These are phyloP conservation scores for Nymphalis polychloros DNA, from an alignment of 2,888 invertebrate genomes.

Conservation along the genomic window DNA sequence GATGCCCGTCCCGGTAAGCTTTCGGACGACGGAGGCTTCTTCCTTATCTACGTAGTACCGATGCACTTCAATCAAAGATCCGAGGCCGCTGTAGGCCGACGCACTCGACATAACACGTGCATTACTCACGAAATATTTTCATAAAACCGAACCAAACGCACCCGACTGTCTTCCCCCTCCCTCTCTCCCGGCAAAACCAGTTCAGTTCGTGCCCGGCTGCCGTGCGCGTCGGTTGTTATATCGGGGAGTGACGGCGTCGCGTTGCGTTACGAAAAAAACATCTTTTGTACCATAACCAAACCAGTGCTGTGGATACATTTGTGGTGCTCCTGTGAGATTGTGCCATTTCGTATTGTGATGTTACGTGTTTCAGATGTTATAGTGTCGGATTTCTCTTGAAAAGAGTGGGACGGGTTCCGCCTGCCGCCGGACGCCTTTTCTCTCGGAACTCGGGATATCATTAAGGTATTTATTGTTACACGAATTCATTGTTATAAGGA, in stretches of 20 bases:
- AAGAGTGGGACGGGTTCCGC: conserved; percentile 71
- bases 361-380: conserved; percentile 66
- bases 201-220: conserved; percentile 79
- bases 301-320: conserved; percentile 76
- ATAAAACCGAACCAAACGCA: conserved; percentile 79
- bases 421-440: conserved; percentile 75
- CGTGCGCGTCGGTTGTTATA: conserved; percentile 68
- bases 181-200: conserved; percentile 67
- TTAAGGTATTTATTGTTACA: conserved; percentile 82
- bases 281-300: conserved; percentile 71
- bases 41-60: conserved; percentile 58
- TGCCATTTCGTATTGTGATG: conserved; percentile 71
- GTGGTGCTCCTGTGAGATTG: conserved; percentile 75
- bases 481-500: conserved; percentile 80
- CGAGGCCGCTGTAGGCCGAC: conserved; percentile 78
- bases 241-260: conserved; percentile 53
- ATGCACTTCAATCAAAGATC: conserved; percentile 73
- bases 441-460: conserved; percentile 80
- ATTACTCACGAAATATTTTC: conserved; percentile 83
- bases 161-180: conserved; percentile 62
- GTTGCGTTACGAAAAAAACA: conserved; percentile 75
- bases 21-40: conserved; percentile 46
- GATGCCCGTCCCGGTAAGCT: conserved; percentile 33
- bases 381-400: conserved; percentile 75
- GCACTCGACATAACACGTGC: conserved; percentile 81